Percentiles rank a stretch among this genome's conserved stretches.
Conservation (phyloP, 1,140 invertebrate species). For the Ruditapes philippinarum region DNA sequence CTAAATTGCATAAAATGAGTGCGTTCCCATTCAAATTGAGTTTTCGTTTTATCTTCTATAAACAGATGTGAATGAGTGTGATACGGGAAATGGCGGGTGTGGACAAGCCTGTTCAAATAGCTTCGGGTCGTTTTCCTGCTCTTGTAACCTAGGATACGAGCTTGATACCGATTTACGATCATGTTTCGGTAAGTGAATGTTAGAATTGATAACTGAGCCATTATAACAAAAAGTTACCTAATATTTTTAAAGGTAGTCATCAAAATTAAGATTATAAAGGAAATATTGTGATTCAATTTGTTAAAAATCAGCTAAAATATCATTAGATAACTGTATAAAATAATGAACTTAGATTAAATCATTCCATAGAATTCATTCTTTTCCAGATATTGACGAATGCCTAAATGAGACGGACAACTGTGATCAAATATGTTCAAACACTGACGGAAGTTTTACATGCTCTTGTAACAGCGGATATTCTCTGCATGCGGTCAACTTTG, state of each 20-base stretch:
- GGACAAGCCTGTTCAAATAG: slow-evolving; percentile 96
- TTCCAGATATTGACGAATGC: slow-evolving; percentile 72
- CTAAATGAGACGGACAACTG: slow-evolving; percentile 35
- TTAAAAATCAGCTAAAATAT: too few relatives aligned
- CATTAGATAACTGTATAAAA: too few relatives aligned
- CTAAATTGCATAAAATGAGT: too few relatives aligned
- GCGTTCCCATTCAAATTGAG: not conserved
- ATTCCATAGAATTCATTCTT: too few relatives aligned
- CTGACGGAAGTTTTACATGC: slow-evolving; percentile 60
- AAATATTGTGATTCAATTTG: too few relatives aligned
- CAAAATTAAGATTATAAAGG: too few relatives aligned
- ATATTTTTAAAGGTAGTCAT: too few relatives aligned
- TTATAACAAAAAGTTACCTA: too few relatives aligned
- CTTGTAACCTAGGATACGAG: slow-evolving; percentile 53
- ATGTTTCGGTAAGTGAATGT: slow-evolving; percentile 74
- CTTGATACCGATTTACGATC: not conserved
- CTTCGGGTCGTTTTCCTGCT: slow-evolving; percentile 92
- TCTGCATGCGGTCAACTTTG: not conserved
- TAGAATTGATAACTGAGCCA: too few relatives aligned
- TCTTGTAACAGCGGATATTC: slow-evolving; percentile 59
- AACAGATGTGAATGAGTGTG: slow-evolving; percentile 91
- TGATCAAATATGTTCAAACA: slow-evolving; percentile 67
- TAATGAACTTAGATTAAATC: too few relatives aligned
- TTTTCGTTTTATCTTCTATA: too few relatives aligned
- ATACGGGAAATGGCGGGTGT: slow-evolving; percentile 88